Conservation (phyloP, 2,888 invertebrate genomes). For the Drosophila picticornis region DNA sequence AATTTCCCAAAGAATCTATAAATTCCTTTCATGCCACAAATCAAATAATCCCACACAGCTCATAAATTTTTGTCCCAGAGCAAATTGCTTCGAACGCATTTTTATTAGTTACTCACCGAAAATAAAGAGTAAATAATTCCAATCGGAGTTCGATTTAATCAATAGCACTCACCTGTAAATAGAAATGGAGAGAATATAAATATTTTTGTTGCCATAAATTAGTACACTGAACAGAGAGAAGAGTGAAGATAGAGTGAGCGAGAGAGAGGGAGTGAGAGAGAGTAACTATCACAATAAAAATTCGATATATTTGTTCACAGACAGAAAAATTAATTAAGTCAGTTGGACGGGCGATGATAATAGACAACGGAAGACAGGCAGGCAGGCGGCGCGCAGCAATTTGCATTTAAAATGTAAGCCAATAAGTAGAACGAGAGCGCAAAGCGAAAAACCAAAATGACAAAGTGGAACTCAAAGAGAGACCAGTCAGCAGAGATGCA, state of each 20-base stretch:
- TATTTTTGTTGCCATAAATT: background rate
- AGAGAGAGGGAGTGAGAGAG: slow-evolving; percentile 3
- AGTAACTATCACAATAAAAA: slow-evolving; percentile 32
- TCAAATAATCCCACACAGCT: background rate
- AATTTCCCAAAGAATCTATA: background rate
- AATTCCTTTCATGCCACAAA: background rate
- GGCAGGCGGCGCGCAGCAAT: slow-evolving; percentile 36
- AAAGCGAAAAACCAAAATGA: slow-evolving; percentile 41
- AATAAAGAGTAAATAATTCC: slow-evolving; percentile 9
- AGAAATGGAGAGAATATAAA: slow-evolving; percentile 9
- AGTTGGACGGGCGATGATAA: slow-evolving; percentile 45
- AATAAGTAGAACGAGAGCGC: slow-evolving; percentile 52
- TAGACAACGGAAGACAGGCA: slow-evolving; percentile 20
- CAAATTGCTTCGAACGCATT: background rate
- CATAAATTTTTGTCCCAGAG: background rate
- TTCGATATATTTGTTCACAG: slow-evolving; percentile 2
- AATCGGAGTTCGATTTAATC: slow-evolving; percentile 21
- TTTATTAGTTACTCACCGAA: slow-evolving; percentile 31
- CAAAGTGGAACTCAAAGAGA: slow-evolving; percentile 44
- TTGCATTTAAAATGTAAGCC: slow-evolving; percentile 67
- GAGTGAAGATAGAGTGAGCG: slow-evolving; percentile 7
- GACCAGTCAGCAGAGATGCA: slow-evolving; percentile 10
- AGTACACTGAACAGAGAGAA: background rate
- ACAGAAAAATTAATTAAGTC: slow-evolving; percentile 60
- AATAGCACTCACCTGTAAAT: slow-evolving; percentile 62